A percentile compares a stretch with the other conserved stretches of the same genome.
Conservation (phyloP, 2,888 invertebrate genomes). For the Epirrhoe alternata region DNA sequence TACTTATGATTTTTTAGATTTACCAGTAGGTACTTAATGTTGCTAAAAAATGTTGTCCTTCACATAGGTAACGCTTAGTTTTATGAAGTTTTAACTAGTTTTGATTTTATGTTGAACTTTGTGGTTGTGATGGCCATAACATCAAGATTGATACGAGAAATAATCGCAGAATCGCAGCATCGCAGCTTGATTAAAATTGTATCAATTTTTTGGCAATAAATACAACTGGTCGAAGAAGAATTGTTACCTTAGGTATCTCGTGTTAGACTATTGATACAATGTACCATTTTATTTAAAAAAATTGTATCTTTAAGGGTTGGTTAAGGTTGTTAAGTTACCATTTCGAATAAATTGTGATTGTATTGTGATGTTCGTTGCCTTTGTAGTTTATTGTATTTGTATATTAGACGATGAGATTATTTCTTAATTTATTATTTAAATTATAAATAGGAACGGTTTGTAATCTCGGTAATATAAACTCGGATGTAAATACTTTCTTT, state of each 20-base stretch:
- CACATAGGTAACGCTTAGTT: not conserved
- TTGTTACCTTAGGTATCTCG: not conserved
- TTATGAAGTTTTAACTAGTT: not conserved
- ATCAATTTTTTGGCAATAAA: not conserved
- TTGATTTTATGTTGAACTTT: not conserved
- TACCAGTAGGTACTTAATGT: not conserved
- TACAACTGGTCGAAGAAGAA: not conserved
- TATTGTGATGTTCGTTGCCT: slow-evolving; percentile 46
- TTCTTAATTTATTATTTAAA: slow-evolving; percentile 36
- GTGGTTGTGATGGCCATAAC: not conserved
- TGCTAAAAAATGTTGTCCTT: not conserved
- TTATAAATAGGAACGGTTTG: slow-evolving; percentile 46
- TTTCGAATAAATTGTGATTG: slow-evolving; percentile 36
- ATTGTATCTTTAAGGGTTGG: not conserved
- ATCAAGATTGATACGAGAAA: not conserved
- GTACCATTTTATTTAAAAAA: not conserved
- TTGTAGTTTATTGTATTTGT: slow-evolving; percentile 43
- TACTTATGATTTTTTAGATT: not conserved
- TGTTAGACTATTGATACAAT: not conserved
- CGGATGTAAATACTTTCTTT: slow-evolving; percentile 28
- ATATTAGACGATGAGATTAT: slow-evolving; percentile 43
- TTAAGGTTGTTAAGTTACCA: slow-evolving; percentile 15
- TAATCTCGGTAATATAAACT: slow-evolving; percentile 52
- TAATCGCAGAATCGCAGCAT: not conserved
- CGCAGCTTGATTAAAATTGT: not conserved